Base-by-base conservation (phyloP, 2,113 vertebrate species). In the Triplophysa tibetana region DNA sequence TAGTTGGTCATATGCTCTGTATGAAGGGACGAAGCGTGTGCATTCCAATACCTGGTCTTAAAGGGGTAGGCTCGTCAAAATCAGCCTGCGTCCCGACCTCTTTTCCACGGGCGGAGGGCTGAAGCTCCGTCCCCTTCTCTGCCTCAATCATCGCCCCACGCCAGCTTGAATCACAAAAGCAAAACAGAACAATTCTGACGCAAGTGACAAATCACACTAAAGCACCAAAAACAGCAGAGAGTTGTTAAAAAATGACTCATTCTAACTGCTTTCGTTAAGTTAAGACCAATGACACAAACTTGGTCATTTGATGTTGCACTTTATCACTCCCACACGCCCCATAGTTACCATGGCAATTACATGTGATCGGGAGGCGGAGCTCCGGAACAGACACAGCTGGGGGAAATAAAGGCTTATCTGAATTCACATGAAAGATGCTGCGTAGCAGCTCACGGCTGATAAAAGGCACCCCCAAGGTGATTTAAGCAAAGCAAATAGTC, bases 101-200 rank as follows among this genome's bases (percentile, higher is more conserved):
- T 52, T 77, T 82, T 45, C 83, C 85, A 86, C 80, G 89, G 74
- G 72, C 89, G 1, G 92, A 94, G 0, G 93, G 91, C 2, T 86
- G 87, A 3, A 86, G 84, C 60, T 95, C 93, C 0, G 91, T 92
- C 65, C 84, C 91, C 84, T 92, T 94, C 60, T 94, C 94, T 0
- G 95, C 94, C 88, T 96, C 95, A 7, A 98, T 96, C 86, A 95
- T 89, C 0, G 95, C 93, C 76, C 96, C 97, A 85, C 95, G 90
- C 97, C 97, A 97, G 88, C 97, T 99, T 81, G 16, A 78, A 75
- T 81, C 41, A 41, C 16, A 72, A 64, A 43, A 26, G 75, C 16
- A 52, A 54, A 54, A 54, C 14, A 54, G 17, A 17, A 50, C 11
- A 16, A 50, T 13, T 50, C 48, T 50, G 50, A 54, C 2, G 14